Conservation (phyloP, 2,888 invertebrate species). For the Lycaena phlaeas region DNA sequence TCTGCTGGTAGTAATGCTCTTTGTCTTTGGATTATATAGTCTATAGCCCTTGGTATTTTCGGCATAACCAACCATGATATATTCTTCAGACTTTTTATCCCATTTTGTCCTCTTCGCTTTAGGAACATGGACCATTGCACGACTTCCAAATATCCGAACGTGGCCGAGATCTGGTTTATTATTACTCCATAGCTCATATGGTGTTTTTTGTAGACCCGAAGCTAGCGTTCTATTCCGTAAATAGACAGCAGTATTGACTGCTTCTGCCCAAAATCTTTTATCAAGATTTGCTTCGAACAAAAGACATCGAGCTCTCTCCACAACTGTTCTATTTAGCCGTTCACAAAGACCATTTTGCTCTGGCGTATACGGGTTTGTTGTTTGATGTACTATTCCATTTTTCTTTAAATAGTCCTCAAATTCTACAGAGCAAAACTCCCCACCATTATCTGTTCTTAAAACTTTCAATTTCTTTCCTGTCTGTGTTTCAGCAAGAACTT, state of each 20-base stretch:
- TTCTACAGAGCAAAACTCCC: too few relatives aligned
- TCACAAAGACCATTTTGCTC: too few relatives aligned
- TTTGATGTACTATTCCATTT: too few relatives aligned
- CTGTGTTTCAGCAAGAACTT: too few relatives aligned
- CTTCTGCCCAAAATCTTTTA: slow-evolving; percentile 14
- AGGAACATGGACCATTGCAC: slow-evolving; percentile 20
- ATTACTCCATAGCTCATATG: slow-evolving; percentile 20
- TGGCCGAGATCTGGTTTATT: slow-evolving; percentile 18
- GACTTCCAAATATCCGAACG: slow-evolving; percentile 13
- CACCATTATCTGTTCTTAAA: too few relatives aligned
- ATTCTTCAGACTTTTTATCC: slow-evolving; percentile 17
- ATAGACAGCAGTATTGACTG: slow-evolving; percentile 12
- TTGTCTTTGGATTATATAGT: slow-evolving; percentile 13
- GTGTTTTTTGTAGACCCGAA: slow-evolving; percentile 19
- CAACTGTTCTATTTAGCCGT: too few relatives aligned
- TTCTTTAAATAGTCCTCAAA: too few relatives aligned
- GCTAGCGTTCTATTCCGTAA: slow-evolving; percentile 17
- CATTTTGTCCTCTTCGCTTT: slow-evolving; percentile 17
- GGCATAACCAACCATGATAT: slow-evolving; percentile 19
- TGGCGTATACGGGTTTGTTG: too few relatives aligned
- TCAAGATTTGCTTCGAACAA: slow-evolving; percentile 6
- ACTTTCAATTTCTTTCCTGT: too few relatives aligned
- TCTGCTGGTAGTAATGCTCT: slow-evolving; percentile 14
- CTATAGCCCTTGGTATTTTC: slow-evolving; percentile 14
- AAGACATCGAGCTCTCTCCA: too few relatives aligned